These are phyloP conservation scores for Sycon ciliatum DNA, from an alignment of 37 sponge, comb jelly and placozoan genomes.

Conservation along the genomic window DNA sequence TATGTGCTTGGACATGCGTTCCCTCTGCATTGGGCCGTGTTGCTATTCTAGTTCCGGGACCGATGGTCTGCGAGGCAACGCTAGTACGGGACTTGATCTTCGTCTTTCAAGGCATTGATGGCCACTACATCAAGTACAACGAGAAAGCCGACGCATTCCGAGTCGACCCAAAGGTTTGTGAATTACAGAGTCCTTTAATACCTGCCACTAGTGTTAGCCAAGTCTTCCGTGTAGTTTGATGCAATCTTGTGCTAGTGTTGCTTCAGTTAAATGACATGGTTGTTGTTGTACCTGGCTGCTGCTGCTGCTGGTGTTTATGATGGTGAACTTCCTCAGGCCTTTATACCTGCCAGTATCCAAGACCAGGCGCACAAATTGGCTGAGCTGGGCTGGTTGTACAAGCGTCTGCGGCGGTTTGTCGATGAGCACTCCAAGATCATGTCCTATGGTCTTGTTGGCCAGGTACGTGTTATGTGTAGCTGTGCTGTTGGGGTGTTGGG, in stretches of 20 bases:
- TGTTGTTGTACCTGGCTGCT: too few relatives aligned
- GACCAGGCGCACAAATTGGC: constrained; percentile 72
- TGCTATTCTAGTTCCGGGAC: too few relatives aligned
- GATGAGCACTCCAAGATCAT: constrained; percentile 35
- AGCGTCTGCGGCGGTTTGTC: constrained; percentile 52
- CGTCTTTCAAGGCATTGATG: constrained; percentile 85
- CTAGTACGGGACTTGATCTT: constrained; percentile 80
- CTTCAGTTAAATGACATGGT: too few relatives aligned
- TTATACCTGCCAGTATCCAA: background rate
- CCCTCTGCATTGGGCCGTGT: too few relatives aligned
- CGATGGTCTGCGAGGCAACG: constrained; percentile 31
- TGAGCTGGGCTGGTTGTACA: constrained; percentile 88
- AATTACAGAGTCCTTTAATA: too few relatives aligned
- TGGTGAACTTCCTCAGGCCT: too few relatives aligned
- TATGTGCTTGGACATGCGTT: too few relatives aligned
- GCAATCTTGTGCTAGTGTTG: too few relatives aligned
- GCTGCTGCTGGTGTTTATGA: too few relatives aligned
- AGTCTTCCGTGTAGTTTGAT: too few relatives aligned
- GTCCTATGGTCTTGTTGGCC: constrained; percentile 59
- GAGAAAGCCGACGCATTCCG: constrained; percentile 44
- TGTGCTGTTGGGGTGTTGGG: background rate
- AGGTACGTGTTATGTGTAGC: constrained; percentile 34
- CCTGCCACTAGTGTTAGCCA: too few relatives aligned
- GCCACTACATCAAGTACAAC: constrained; percentile 58
- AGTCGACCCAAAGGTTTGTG: constrained; percentile 40